Evolutionary conservation across 2,113 vertebrate genomes (phyloP), one percentile per base, ranked within the genome.

Genomic region (Psilopogon haemacephalus): DNA sequence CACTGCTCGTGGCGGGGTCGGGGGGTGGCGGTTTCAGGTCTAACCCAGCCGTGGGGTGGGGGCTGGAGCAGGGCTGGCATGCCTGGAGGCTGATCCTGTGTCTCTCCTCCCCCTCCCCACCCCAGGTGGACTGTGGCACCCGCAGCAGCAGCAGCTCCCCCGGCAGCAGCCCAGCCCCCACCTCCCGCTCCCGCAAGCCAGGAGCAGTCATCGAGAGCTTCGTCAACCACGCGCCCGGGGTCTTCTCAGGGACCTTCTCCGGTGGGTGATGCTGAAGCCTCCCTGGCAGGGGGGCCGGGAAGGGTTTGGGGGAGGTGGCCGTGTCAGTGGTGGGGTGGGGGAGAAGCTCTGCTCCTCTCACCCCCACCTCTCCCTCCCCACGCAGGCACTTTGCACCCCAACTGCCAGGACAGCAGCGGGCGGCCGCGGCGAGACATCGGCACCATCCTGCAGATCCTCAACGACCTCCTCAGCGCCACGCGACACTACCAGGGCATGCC

Each of bases 401-500:
- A 99, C 97, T 99, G 99, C 97, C 99, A 99, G 96, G 99, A 99
- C 97, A 99, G 99, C 97, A 99, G 97, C 8, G 99, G 99, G 32
- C 98, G 99, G 93, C 99, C 99, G 1, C 97, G 99, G 60, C 98
- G 99, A 24, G 99, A 99, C 94, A 99, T 99, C 5, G 98, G 98
- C 97, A 99, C 99, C 96, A 99, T 99, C 95, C 98, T 99, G 88
- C 99, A 99, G 98, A 99, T 99, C 95, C 98, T 99, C 80, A 99
- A 99, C 2, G 99, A 99, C 98, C 99, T 99, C 93, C 97, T 99
- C 96, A 99, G 99, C 9, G 99, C 99, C 95, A 99, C 99, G 1
- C 97, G 99, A 96, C 99, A 99, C 97, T 99, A 99, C 98, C 99
- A 99, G 98, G 99, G 99, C 95, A 99, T 99, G 98, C 99, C 99